These are phyloP conservation scores for Anthonomus grandis DNA, from an alignment of 1,140 invertebrate species.

Conservation along the genomic window DNA sequence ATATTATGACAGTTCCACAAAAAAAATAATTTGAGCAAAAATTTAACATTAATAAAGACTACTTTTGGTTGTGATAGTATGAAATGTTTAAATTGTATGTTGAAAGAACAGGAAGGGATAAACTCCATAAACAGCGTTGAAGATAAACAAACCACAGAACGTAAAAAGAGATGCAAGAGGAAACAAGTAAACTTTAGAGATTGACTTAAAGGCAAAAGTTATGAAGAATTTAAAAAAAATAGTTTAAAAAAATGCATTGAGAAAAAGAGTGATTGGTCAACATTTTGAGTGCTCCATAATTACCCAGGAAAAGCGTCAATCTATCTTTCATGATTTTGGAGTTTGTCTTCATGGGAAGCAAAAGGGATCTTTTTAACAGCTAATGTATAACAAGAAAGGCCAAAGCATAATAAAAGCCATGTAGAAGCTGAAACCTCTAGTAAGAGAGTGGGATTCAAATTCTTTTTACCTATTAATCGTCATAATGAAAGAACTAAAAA, in stretches of 20 bases:
- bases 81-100: no score
- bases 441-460: no score
- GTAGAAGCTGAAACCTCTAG: not conserved
- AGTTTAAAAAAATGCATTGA: not conserved
- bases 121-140: not conserved
- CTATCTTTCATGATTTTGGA: conserved; percentile 1
- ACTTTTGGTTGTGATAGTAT: no score
- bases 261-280: not conserved
- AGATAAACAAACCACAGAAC: not conserved
- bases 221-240: not conserved
- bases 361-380: not conserved
- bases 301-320: not conserved
- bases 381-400: not conserved
- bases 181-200: not conserved
- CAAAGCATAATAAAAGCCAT: not conserved
- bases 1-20: not conserved
- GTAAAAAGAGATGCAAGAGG: not conserved
- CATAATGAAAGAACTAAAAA: conserved; percentile 1
- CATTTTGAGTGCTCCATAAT: conserved; percentile 2
- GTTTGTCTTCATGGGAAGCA: conserved; percentile 3
- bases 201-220: not conserved
- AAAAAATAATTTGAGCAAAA: not conserved
- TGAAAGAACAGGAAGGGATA: not conserved
- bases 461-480: not conserved
- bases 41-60: no score